Evolutionary conservation across 2,113 vertebrate genomes (phyloP), one percentile per base, ranked within the genome.

Genomic region (Dromaius novaehollandiae): DNA sequence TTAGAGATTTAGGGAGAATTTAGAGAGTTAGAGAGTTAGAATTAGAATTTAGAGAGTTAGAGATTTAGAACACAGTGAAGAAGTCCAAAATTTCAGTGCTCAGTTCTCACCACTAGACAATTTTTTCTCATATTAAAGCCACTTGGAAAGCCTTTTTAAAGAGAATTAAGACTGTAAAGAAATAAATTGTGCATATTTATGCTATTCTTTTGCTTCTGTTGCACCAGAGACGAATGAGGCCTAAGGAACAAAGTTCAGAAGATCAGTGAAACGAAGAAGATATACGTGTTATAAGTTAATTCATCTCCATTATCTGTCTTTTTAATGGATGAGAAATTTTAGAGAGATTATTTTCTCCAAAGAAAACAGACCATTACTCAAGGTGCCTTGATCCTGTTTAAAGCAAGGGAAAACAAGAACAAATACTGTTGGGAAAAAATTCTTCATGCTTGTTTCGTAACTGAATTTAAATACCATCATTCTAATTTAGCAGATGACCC

Each of bases 401-500:
- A 93, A 92, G 77, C 32, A 61, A 89, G 32, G 44, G 46, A 95
- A 82, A 90, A 50, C 38, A 88, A 95, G 65, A 94, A 91, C 50
- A 89, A 96, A 90, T 32, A 36, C 25, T 65, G 60, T 32, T 74
- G 40, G 70, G 26, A 46, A 74, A 73, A 64, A 71, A n/a, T 81
- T 68, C 65, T 86, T 9, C 68, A 94, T 66, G 74, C 15, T 51
- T 58, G 19, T 71, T 86, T 81, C 77, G 53, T 38, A 63, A 21
- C 20, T 73, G 18, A 68, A 85, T 86, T 95, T 89, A 89, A 93
- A 71, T 19, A 76, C 24, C 20, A 76, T 60, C 32, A 42, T 20
- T 70, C 46, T 51, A 89, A 75, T 92, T 86, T 69, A 93, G 36
- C 69, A 88, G 60, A 86, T 0, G 2, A 69, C 50, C 20, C 68